These are phyloP conservation scores for Pholis gunnellus DNA, from an alignment of 2,113 vertebrate species.

Conservation along the genomic window DNA sequence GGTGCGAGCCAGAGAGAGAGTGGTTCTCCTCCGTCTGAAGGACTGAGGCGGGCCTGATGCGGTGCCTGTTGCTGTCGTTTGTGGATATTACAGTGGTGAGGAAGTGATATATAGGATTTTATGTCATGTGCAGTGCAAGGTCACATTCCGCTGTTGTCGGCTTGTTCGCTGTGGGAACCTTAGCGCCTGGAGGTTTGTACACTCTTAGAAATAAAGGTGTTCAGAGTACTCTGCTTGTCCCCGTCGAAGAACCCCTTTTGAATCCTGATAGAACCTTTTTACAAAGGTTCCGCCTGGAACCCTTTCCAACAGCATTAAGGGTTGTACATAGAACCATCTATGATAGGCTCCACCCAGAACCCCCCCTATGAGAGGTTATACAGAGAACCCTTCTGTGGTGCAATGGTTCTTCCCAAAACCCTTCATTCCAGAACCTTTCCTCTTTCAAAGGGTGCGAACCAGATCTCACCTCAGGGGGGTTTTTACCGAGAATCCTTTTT, in stretches of 20 bases:
- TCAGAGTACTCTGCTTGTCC: not conserved
- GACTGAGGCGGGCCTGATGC: conserved; percentile 20
- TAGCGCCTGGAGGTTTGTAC: conserved; percentile 34
- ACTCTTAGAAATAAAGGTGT: too few species aligned
- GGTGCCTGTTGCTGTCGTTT: conserved; percentile 25
- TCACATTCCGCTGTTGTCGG: conserved; percentile 36
- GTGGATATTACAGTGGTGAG: conserved; percentile 30
- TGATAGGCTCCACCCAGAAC: too few species aligned
- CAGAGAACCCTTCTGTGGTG: not conserved
- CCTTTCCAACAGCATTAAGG: not conserved
- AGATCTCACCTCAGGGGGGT: too few species aligned
- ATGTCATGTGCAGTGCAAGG: conserved; percentile 53
- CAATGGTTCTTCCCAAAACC: not conserved
- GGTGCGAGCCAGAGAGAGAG: not conserved
- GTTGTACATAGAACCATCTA: not conserved
- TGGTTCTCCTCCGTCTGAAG: conserved; percentile 13
- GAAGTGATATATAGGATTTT: conserved; percentile 56
- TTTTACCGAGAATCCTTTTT: too few species aligned
- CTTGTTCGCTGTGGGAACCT: conserved; percentile 31
- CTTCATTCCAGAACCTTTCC: too few species aligned
- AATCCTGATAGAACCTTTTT: not conserved
- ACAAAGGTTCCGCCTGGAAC: not conserved
- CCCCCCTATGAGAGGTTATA: not conserved
- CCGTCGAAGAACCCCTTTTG: not conserved
- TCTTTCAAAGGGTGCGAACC: not conserved